Percentiles rank a stretch among this genome's conserved stretches.
Conservation (phyloP, 1,140 invertebrate genomes). For the Ceratina japonica region DNA sequence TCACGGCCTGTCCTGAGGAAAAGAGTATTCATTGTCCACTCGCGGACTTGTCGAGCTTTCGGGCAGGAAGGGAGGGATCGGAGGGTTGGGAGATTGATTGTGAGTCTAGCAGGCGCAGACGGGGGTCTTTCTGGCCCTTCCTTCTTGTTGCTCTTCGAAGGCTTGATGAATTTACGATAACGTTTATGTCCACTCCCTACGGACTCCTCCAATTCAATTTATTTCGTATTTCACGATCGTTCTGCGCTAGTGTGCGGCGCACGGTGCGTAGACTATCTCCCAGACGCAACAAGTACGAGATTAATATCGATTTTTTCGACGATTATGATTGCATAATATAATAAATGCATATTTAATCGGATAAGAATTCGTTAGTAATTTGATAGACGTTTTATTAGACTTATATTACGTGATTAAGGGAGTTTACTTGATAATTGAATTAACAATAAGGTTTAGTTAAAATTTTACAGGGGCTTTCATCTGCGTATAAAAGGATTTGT, state of each 20-base stretch:
- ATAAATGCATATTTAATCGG: too few relatives aligned
- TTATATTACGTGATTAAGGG: too few relatives aligned
- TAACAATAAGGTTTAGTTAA: too few relatives aligned
- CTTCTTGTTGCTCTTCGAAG: neutral
- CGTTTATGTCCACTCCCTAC: neutral
- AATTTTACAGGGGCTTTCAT: too few relatives aligned
- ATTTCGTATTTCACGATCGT: neutral
- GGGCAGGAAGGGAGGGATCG: conserved; percentile 9
- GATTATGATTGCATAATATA: too few relatives aligned
- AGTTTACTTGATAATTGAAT: too few relatives aligned
- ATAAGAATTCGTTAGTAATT: too few relatives aligned
- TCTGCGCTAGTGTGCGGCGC: neutral
- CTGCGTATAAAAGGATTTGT: too few relatives aligned
- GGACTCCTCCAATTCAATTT: neutral
- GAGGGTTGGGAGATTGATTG: conserved; percentile 52
- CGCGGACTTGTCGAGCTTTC: conserved; percentile 55
- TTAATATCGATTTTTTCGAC: too few relatives aligned
- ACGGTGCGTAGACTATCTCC: too few relatives aligned
- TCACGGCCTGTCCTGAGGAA: conserved; percentile 1
- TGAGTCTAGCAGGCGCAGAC: conserved; percentile 33
- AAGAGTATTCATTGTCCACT: conserved; percentile 62
- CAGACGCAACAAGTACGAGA: too few relatives aligned
- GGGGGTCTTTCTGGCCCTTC: conserved; percentile 12
- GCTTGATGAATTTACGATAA: conserved; percentile 44
- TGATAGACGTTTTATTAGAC: too few relatives aligned